Conservation (phyloP, 2,113 vertebrate genomes). For the Callocephalon fimbriatum region DNA sequence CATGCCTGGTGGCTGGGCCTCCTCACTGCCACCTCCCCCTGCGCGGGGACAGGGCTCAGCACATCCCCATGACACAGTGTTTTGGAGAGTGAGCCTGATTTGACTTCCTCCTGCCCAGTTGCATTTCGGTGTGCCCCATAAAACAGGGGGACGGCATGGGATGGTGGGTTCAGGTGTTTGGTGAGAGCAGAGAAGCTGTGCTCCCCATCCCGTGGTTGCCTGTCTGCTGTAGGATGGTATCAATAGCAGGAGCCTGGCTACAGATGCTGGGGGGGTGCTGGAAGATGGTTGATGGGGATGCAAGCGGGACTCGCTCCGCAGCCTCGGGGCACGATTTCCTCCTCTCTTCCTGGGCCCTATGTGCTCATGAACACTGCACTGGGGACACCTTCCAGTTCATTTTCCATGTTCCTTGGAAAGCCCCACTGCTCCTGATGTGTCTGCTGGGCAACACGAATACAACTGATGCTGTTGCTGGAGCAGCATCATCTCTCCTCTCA, state of each 20-base stretch:
- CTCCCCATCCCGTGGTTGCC: background rate
- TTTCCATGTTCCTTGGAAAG: background rate
- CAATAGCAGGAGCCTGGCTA: background rate
- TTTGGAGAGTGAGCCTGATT: background rate
- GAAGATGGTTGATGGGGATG: background rate
- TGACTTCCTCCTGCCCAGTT: background rate
- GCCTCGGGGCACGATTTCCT: rapidly evolving
- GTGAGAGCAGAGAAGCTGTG: background rate
- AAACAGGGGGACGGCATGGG: background rate
- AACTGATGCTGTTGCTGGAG: background rate
- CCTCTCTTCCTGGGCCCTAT: rapidly evolving
- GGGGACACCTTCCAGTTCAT: background rate
- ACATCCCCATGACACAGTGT: background rate
- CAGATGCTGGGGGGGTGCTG: background rate
- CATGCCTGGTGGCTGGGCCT: background rate
- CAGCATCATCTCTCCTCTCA: rapidly evolving
- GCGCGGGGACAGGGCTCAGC: background rate
- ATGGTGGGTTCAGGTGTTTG: background rate
- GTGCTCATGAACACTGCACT: background rate
- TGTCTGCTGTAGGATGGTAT: background rate
- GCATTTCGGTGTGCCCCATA: rapidly evolving
- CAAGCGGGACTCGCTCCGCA: background rate
- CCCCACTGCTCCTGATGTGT: background rate
- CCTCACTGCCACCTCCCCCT: background rate
- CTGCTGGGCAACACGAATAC: rapidly evolving